These are phyloP conservation scores for Holothuria scabra DNA, from an alignment of 53 echinoderm and acorn worm species.

Conservation along the genomic window DNA sequence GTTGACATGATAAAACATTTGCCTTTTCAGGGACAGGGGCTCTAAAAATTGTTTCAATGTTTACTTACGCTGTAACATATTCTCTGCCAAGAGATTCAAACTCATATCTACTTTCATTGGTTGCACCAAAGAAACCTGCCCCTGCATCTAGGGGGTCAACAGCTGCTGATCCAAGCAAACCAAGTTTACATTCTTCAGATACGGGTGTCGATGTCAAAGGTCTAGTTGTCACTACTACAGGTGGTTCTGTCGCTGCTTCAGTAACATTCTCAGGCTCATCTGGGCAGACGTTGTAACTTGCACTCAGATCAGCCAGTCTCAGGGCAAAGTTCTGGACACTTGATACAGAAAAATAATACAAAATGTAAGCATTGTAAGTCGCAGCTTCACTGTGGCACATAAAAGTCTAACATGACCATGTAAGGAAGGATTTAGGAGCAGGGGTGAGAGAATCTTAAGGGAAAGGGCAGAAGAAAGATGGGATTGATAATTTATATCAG, in stretches of 20 bases:
- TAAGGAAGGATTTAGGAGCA: too few species aligned
- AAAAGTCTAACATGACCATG: too few species aligned
- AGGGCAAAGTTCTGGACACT: slow-evolving; percentile 41
- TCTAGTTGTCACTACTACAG: too few species aligned
- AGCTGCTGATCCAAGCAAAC: neutral
- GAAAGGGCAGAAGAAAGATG: too few species aligned
- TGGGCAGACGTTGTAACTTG: slow-evolving; percentile 20
- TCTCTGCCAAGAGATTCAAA: slow-evolving; percentile 28
- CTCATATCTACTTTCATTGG: slow-evolving; percentile 37
- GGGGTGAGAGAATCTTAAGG: too few species aligned
- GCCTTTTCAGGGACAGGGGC: neutral
- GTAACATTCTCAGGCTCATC: neutral
- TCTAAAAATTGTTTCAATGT: neutral
- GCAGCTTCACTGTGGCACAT: too few species aligned
- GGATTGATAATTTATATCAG: too few species aligned
- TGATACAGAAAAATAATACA: neutral
- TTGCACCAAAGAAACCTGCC: slow-evolving; percentile 43
- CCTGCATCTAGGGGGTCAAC: slow-evolving; percentile 33
- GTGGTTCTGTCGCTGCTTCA: neutral
- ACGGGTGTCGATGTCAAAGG: too few species aligned
- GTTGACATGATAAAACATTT: too few species aligned
- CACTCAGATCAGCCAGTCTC: neutral
- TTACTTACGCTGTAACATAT: slow-evolving; percentile 15
- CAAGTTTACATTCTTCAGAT: slow-evolving; percentile 13
- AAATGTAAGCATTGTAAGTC: too few species aligned